Evolutionary conservation across 2,113 vertebrate species (phyloP).

Genomic region (Marmota flaviventris): DNA sequence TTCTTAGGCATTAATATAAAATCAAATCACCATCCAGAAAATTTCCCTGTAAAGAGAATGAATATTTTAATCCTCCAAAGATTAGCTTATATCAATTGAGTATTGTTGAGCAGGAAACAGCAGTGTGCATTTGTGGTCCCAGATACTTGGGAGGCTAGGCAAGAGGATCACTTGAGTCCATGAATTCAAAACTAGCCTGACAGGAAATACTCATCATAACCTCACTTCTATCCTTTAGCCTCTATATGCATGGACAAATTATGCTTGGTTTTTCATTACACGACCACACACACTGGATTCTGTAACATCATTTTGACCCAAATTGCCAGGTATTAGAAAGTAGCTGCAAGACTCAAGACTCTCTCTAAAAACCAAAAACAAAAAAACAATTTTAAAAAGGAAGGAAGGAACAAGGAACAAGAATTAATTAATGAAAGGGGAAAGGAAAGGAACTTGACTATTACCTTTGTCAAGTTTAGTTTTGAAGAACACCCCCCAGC

Average conservation of each 20-base stretch:
- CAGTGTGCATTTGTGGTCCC: too few relatives aligned
- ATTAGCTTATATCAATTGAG: background rate
- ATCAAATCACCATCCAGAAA: background rate
- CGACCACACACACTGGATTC: background rate
- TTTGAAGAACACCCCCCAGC: background rate
- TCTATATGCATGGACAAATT: slow-evolving; percentile 25
- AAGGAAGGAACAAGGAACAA: too few relatives aligned
- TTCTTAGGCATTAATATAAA: background rate
- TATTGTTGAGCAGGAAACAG: background rate
- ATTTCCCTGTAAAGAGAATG: background rate
- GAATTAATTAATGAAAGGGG: too few relatives aligned
- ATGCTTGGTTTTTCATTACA: slow-evolving; percentile 38
- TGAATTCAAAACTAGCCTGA: too few relatives aligned
- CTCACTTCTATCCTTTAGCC: slow-evolving; percentile 55
- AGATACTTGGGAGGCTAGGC: too few relatives aligned
- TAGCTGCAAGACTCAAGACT: background rate
- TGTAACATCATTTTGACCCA: slow-evolving; percentile 50
- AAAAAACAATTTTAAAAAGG: too few relatives aligned
- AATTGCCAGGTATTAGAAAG: slow-evolving; percentile 39
- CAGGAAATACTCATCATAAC: slow-evolving; percentile 4
- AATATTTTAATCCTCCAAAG: slow-evolving; percentile 42
- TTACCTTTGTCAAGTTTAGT: slow-evolving; percentile 27
- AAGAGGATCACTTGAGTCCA: too few relatives aligned
- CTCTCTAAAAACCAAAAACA: too few relatives aligned
- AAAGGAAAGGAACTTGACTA: background rate